Base-by-base conservation (phyloP, 2,888 invertebrate genomes). In the Arenicola marina region DNA sequence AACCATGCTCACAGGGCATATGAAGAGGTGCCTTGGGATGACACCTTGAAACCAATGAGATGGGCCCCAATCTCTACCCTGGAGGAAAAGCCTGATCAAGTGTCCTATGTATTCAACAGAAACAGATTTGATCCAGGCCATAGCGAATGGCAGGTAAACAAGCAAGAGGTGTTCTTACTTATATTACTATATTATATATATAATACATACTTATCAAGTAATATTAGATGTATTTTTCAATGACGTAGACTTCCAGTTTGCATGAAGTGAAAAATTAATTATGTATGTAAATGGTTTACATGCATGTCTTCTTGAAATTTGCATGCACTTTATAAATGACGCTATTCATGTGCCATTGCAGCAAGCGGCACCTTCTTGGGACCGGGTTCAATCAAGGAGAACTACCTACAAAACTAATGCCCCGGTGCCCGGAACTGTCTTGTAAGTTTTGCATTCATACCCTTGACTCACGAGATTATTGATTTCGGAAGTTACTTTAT, bases 71-170 rank as follows among this genome's bases (percentile, higher is more conserved):
- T 74, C 2, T 65, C 70, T 32, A 78, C 81, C 18, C 64, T 77
- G 28, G 81, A 81, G 58, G 65, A 73, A 1, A 67, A 73, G 31
- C 77, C 81, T 29, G 81, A 81, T 63, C 76, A 76, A 76, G 73
- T 80, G 26, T 76, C 78, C 32, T 79, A 79, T 43, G 69, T 70
- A 28, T 77, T 69, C 59, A 75, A 75, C 15, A 67, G 73, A 28
- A 79, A 80, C 46, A 62, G 75, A 31, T 79, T 79, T 60, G 77
- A 79, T 44, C 75, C 77, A 4, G 72, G 73, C 15, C 75, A 78
- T 15, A 66, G 76, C 33, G 80, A 81, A 53, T 79, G 78, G 77
- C 80, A 81, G 79, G 79, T 78, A 61, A n/a, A n/a, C n/a, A n/a
- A n/a, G n/a, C n/a, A n/a, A n/a, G n/a, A n/a, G n/a, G n/a, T n/a